Evolutionary conservation across 2,888 invertebrate species (phyloP).

Genomic region (Sabellastarte sp.): DNA sequence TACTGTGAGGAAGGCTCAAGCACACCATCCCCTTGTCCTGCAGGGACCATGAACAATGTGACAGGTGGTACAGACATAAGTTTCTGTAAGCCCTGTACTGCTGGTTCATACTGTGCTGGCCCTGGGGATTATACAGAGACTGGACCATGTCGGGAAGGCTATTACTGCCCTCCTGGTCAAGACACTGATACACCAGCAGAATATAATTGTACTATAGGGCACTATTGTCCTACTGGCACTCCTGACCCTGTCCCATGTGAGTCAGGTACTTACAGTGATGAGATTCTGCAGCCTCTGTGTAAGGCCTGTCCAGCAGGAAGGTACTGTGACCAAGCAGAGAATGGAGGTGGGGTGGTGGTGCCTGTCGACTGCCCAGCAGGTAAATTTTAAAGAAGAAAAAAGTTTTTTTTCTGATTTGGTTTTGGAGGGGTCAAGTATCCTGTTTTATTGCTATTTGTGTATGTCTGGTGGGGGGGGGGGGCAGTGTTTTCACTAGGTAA

Average conservation of each 20-base stretch:
- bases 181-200: slow-evolving; percentile 67
- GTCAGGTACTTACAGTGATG: slow-evolving; percentile 49
- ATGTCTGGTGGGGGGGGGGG: too few species aligned
- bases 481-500: too few species aligned
- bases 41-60: slow-evolving; percentile 46
- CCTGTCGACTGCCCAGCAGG: slow-evolving; percentile 42
- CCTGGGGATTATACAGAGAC: slow-evolving; percentile 37
- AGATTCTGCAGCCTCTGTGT: slow-evolving; percentile 39
- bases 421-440: too few species aligned
- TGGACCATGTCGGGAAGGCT: slow-evolving; percentile 48
- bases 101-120: slow-evolving; percentile 47
- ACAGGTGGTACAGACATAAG: slow-evolving; percentile 40
- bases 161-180: slow-evolving; percentile 91
- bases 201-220: slow-evolving; percentile 46
- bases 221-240: slow-evolving; percentile 47
- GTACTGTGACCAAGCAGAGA: slow-evolving; percentile 52
- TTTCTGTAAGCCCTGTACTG: slow-evolving; percentile 43
- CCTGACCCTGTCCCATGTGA: slow-evolving; percentile 35
- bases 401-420: too few species aligned
- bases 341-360: slow-evolving; percentile 38
- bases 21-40: slow-evolving; percentile 47
- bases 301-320: slow-evolving; percentile 49
- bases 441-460: too few species aligned
- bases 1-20: slow-evolving; percentile 45
- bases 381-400: not conserved